Evolutionary conservation across 2,888 invertebrate genomes (phyloP).

Genomic region (Nasonia oneida): DNA sequence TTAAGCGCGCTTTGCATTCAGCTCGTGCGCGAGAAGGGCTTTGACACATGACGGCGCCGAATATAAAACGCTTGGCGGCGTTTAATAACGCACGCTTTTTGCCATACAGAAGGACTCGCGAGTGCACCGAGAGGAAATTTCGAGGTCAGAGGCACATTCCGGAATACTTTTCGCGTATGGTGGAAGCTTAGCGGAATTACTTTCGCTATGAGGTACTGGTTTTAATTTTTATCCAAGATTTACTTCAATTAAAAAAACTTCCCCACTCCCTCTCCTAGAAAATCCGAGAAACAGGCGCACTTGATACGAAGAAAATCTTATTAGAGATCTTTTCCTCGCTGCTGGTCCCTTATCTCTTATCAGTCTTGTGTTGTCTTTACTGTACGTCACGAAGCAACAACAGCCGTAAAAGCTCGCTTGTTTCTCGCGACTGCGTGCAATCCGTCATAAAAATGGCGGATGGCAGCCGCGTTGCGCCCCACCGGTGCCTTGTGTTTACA

Average conservation of each 20-base stretch:
- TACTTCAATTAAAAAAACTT: neutral
- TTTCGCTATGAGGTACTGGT: neutral
- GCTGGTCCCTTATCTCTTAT: slow-evolving; percentile 29
- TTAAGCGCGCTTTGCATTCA: slow-evolving; percentile 38
- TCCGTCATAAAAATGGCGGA: slow-evolving; percentile 63
- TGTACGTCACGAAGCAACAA: neutral
- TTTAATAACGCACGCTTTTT: slow-evolving; percentile 47
- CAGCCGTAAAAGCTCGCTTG: slow-evolving; percentile 36
- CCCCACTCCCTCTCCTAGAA: neutral
- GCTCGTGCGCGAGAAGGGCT: slow-evolving; percentile 15
- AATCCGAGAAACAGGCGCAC: slow-evolving; percentile 5
- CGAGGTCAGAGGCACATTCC: neutral
- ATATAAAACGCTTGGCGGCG: slow-evolving; percentile 30
- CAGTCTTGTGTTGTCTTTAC: slow-evolving; percentile 42
- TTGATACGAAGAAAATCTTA: slow-evolving; percentile 43
- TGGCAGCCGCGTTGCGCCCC: slow-evolving; percentile 41
- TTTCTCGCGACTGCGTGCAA: slow-evolving; percentile 51
- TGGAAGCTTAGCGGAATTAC: neutral
- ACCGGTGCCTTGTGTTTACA: slow-evolving; percentile 43
- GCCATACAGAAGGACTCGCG: slow-evolving; percentile 5
- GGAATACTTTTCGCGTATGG: neutral
- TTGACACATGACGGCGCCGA: slow-evolving; percentile 39
- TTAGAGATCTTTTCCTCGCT: neutral
- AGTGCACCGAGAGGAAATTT: neutral
- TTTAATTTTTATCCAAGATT: neutral